Base-by-base conservation (phyloP, 1,140 invertebrate genomes). In the Drosophila athabasca region DNA sequence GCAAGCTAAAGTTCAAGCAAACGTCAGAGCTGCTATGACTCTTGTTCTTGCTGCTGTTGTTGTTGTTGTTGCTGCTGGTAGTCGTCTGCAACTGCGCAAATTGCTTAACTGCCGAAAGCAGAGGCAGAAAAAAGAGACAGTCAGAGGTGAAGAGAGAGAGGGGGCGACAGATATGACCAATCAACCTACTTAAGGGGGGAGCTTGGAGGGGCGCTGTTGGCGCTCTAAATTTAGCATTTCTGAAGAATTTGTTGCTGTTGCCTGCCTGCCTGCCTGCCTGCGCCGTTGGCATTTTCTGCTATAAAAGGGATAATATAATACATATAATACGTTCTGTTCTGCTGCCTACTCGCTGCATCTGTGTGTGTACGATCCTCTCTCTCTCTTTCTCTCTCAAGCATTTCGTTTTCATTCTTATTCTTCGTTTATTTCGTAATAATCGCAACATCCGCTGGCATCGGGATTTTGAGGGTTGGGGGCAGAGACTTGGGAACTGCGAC, bases 291-390 rank as follows among this genome's bases (percentile, higher is more conserved):
- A 89, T 80, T 89, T 89, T 80, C 73, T 74, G 57, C 84, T 80
- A 78, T 75, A 81, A 90, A 90, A 89, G 84, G 84, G 84, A 89
- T 89, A 90, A 80, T 81, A 89, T 89, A 90, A 80, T 81, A 84
- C 73, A 58, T 62, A 89, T 89, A 89, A 80, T 79, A 84, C 73
- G 61, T 62, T 70, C 43, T 62, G 65, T 62, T 70, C 43, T 62
- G 65, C 53, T 65, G 77, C 73, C 62, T 76, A 64, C 50, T 54
- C 46, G 55, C 61, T 71, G 48, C 31, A 43, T 31, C 9, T 50
- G 26, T 60, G 60, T 48, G 55, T 45, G 41, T 59, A 58, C 19
- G 43, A 52, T 59, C 61, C 22, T 58, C 31, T 41, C 45, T 5
- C 24, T 24, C 22, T 58, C 31, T 41, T 41, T 5, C 11, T 62